Conservation (phyloP, 2,113 vertebrate genomes). For the Athene cunicularia region DNA sequence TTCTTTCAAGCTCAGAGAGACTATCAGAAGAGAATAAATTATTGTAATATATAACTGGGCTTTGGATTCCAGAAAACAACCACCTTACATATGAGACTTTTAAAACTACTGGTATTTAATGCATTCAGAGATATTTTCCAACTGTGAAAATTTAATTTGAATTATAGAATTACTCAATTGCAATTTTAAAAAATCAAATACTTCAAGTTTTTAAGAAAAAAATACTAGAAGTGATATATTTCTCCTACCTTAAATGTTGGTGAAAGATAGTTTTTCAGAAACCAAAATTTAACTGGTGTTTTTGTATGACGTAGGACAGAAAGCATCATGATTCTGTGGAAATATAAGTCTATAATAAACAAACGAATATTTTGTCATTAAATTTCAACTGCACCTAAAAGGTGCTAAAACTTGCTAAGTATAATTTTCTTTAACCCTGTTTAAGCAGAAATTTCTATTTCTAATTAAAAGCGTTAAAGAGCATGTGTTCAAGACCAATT, state of each 20-base stretch:
- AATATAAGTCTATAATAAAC: conserved; percentile 48
- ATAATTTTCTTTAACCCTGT: not conserved
- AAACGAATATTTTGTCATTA: conserved; percentile 3
- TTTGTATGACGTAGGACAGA: conserved; percentile 92
- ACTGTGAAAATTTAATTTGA: not conserved
- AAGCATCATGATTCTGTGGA: conserved; percentile 97
- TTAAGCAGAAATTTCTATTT: not conserved
- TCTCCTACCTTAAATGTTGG: conserved; percentile 93
- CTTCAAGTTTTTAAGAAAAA: not conserved
- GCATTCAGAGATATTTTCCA: not conserved
- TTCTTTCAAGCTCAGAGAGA: not conserved
- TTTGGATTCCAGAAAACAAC: not conserved
- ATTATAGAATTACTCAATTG: not conserved
- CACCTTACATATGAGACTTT: not conserved
- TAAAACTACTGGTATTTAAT: not conserved
- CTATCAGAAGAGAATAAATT: not conserved
- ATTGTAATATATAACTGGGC: not conserved
- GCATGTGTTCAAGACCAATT: not conserved
- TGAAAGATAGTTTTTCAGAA: conserved; percentile 97
- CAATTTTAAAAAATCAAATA: not conserved
- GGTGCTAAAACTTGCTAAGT: not conserved
- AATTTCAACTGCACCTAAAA: not conserved
- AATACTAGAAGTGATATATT: not conserved
- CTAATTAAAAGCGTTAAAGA: not conserved
- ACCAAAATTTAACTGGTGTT: conserved; percentile 98